These are phyloP conservation scores for Dreissena rostriformis DNA, from an alignment of 1,140 invertebrate genomes.

Conservation along the genomic window DNA sequence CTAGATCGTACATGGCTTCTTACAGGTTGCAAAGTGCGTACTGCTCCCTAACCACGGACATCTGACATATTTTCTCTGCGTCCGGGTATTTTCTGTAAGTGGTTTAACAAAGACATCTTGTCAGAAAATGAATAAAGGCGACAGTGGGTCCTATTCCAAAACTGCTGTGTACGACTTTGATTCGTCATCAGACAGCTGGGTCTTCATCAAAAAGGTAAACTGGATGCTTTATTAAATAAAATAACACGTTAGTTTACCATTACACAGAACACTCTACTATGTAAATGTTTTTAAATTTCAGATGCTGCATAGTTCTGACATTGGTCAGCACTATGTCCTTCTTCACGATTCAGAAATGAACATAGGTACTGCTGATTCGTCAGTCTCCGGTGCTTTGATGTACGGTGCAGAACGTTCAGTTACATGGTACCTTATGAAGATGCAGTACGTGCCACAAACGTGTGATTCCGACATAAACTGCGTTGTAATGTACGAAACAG, in stretches of 20 bases:
- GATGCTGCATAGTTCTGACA: slow-evolving; percentile 41
- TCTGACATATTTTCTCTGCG: neutral
- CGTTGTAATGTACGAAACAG: neutral
- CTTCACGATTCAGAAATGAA: slow-evolving; percentile 52
- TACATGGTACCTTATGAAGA: slow-evolving; percentile 60
- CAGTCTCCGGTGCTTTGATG: slow-evolving; percentile 20
- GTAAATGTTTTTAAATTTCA: neutral
- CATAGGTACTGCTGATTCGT: slow-evolving; percentile 26
- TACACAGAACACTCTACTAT: neutral
- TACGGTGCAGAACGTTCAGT: slow-evolving; percentile 32
- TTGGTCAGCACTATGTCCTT: slow-evolving; percentile 33
- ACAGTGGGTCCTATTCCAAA: no score
- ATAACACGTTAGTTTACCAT: neutral
- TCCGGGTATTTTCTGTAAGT: neutral
- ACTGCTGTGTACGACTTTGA: slow-evolving; percentile 28
- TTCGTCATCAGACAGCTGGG: slow-evolving; percentile 5
- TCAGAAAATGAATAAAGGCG: neutral
- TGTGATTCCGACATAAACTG: slow-evolving; percentile 36
- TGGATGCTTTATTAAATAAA: neutral
- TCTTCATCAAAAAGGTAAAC: slow-evolving; percentile 8
- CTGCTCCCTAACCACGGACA: slow-evolving; percentile 1
- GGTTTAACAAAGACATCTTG: slow-evolving; percentile 9
- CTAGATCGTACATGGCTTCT: no score
- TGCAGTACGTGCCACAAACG: neutral
- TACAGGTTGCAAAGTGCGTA: slow-evolving; percentile 21